Percentiles rank a stretch among this genome's conserved stretches.
Conservation (phyloP, 1,140 invertebrate genomes). For the Lasaia peninsularis region DNA sequence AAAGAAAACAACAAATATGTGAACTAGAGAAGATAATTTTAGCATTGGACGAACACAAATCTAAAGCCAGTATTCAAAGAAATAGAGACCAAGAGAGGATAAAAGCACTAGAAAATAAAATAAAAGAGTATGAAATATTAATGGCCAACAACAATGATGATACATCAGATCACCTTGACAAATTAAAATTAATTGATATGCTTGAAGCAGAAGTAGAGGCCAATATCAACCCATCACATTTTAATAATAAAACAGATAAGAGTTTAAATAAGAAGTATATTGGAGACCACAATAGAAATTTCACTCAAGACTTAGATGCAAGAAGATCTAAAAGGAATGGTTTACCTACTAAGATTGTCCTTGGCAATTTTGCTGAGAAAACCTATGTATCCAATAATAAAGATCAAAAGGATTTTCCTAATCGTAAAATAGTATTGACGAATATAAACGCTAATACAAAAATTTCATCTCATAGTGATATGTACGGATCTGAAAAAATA, state of each 20-base stretch:
- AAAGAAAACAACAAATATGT: slow-evolving; percentile 51
- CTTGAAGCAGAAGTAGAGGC: slow-evolving; percentile 56
- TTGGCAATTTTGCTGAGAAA: slow-evolving; percentile 39
- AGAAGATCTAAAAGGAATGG: slow-evolving; percentile 22
- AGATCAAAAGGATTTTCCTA: slow-evolving; percentile 34
- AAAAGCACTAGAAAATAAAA: slow-evolving; percentile 38
- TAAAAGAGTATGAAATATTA: slow-evolving; percentile 38
- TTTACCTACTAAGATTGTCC: slow-evolving; percentile 35
- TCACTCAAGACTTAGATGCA: not conserved
- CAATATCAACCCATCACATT: slow-evolving; percentile 31
- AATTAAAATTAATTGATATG: slow-evolving; percentile 54
- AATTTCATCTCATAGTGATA: slow-evolving; percentile 17
- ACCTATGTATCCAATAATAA: slow-evolving; percentile 31
- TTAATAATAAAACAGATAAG: not conserved
- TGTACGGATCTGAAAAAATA: not conserved
- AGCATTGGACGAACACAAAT: slow-evolving; percentile 50
- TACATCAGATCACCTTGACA: slow-evolving; percentile 46
- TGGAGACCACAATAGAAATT: not conserved
- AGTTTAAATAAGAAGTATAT: not conserved
- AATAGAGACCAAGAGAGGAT: slow-evolving; percentile 50
- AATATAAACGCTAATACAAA: slow-evolving; percentile 39
- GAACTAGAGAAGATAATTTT: slow-evolving; percentile 61
- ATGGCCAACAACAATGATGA: slow-evolving; percentile 29
- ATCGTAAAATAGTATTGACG: slow-evolving; percentile 38
- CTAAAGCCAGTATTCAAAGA: slow-evolving; percentile 38